Percentiles rank a stretch among this genome's conserved stretches.
These are phyloP conservation scores for Leucania comma DNA, from an alignment of 2,888 invertebrate genomes.

Conservation along the genomic window DNA sequence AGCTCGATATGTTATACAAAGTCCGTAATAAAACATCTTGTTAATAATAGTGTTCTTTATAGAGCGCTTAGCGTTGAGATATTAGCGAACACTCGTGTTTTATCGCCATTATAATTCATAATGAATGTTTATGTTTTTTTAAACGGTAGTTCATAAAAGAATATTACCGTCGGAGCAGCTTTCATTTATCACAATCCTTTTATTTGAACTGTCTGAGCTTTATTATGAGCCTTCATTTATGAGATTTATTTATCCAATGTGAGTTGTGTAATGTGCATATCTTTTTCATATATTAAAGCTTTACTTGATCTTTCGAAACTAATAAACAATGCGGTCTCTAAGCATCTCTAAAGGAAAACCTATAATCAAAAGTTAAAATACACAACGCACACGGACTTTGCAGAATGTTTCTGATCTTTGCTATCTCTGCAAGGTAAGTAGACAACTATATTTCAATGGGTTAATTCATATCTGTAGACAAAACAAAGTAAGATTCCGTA, in stretches of 20 bases:
- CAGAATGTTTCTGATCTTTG: constrained; percentile 2
- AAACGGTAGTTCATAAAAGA: constrained; percentile 35
- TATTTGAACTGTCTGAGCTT: constrained; percentile 16
- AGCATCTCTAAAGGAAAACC: not conserved
- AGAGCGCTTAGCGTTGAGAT: constrained; percentile 58
- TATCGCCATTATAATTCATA: constrained; percentile 55
- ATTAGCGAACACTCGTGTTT: constrained; percentile 53
- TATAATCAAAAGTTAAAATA: not conserved
- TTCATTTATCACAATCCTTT: constrained; percentile 22
- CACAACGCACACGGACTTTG: not conserved
- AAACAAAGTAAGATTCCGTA: constrained; percentile 42
- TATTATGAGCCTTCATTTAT: constrained; percentile 10
- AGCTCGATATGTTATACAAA: constrained; percentile 52
- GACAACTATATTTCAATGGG: not conserved
- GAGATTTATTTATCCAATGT: constrained; percentile 9
- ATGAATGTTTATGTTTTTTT: constrained; percentile 43
- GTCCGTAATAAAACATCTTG: constrained; percentile 59
- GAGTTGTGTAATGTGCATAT: not conserved
- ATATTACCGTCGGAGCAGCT: constrained; percentile 16
- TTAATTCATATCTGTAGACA: constrained; percentile 35
- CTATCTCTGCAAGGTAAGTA: not conserved
- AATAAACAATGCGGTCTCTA: not conserved
- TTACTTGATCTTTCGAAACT: not conserved
- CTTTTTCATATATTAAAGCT: not conserved
- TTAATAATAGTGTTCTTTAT: constrained; percentile 57